phyloP scores from a whole-genome alignment of 2,888 invertebrate species.

The Mimumesa dahlbomi region DNA sequence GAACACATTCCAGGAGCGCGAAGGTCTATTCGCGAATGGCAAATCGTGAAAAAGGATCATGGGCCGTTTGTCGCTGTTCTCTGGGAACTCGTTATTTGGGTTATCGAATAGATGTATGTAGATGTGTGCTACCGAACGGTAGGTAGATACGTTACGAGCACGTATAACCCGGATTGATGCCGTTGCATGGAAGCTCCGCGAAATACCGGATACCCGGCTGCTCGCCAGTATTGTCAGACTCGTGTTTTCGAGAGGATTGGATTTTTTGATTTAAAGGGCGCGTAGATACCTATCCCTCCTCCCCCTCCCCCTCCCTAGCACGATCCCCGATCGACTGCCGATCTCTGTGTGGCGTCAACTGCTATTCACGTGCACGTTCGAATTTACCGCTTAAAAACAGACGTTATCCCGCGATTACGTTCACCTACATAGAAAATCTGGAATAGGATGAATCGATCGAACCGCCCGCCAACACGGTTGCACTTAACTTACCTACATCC shows the following conservation, averaged over 20 bases:
- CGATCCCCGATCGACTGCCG: conserved; percentile 49
- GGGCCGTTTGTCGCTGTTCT: conserved; percentile 49
- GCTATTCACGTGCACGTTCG: conserved; percentile 49
- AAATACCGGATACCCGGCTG: conserved; percentile 61
- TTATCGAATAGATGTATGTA: conserved; percentile 57
- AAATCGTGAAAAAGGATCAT: conserved; percentile 47
- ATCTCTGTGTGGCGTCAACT: conserved; percentile 29
- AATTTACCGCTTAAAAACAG: conserved; percentile 65
- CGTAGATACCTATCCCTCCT: conserved; percentile 44
- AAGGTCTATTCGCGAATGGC: conserved; percentile 7
- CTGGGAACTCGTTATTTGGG: conserved; percentile 63
- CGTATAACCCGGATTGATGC: conserved; percentile 66
- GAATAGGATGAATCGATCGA: conserved; percentile 13
- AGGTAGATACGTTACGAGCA: conserved; percentile 59
- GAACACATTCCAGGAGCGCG: background rate
- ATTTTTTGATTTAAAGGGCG: conserved; percentile 63
- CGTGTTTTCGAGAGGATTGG: conserved; percentile 65
- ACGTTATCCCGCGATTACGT: conserved; percentile 63
- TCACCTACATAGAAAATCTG: conserved; percentile 31
- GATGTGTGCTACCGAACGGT: conserved; percentile 28
- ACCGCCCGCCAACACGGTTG: conserved; percentile 25
- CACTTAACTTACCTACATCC: background rate
- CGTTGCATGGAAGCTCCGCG: conserved; percentile 47
- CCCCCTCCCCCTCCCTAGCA: too few species aligned
- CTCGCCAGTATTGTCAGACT: conserved; percentile 63